phyloP scores from a whole-genome alignment of 2,888 invertebrate species.

The Priocnemis perturbator region DNA sequence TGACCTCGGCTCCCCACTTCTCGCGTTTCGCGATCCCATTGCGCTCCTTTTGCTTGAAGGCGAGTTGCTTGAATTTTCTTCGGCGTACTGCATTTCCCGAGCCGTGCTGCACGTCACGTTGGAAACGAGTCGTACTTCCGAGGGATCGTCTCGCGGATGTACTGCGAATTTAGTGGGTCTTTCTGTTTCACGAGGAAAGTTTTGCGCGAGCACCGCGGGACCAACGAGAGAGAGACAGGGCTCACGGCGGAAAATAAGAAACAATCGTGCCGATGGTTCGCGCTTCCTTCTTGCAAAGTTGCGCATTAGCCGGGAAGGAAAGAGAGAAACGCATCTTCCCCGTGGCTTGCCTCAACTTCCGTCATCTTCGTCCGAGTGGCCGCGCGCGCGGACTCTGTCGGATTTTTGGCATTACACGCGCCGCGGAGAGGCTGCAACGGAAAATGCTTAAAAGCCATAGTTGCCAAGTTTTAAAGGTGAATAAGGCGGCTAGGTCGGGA shows the following conservation, averaged over 20 bases:
- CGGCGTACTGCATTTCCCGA: background rate
- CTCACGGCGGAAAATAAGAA: too few species aligned
- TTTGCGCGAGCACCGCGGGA: too few species aligned
- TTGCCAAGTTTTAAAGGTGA: slow-evolving; percentile 58
- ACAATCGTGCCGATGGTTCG: too few species aligned
- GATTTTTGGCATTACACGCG: slow-evolving; percentile 36
- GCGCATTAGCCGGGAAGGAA: too few species aligned
- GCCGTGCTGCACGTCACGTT: background rate
- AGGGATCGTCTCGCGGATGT: too few species aligned
- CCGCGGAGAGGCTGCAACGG: slow-evolving; percentile 10
- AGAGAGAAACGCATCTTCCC: background rate
- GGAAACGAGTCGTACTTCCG: background rate
- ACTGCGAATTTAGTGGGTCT: too few species aligned
- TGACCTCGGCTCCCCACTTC: slow-evolving; percentile 31
- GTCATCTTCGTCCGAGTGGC: slow-evolving; percentile 7
- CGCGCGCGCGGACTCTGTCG: background rate
- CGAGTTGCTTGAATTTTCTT: slow-evolving; percentile 3
- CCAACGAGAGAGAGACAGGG: too few species aligned
- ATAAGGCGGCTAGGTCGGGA: slow-evolving; percentile 28
- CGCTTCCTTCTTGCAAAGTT: too few species aligned
- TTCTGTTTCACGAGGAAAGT: too few species aligned
- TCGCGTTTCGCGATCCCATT: slow-evolving; percentile 13
- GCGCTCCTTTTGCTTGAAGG: slow-evolving; percentile 4
- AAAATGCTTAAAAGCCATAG: slow-evolving; percentile 56
- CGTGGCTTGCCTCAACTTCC: slow-evolving; percentile 11